phyloP scores from a whole-genome alignment of 2,113 vertebrate genomes.

The Pogona vitticeps region DNA sequence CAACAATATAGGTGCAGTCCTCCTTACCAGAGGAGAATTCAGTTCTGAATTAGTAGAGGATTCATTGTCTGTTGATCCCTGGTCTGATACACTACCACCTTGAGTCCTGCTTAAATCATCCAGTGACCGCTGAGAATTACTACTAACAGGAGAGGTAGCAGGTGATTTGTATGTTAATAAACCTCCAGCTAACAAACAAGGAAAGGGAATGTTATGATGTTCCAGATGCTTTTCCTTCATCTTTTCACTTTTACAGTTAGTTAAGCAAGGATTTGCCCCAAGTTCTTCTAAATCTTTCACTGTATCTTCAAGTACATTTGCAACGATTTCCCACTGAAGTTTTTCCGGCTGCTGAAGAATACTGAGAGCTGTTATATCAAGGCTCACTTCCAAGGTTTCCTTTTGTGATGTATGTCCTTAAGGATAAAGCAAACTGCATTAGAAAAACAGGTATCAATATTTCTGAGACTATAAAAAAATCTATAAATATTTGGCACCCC shows the following conservation, averaged over 20 bases:
- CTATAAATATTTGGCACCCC: not conserved
- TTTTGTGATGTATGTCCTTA: constrained; percentile 93
- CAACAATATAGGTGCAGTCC: constrained; percentile 94
- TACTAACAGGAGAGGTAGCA: constrained; percentile 85
- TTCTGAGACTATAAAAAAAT: not conserved
- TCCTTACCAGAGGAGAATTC: constrained; percentile 87
- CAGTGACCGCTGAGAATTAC: constrained; percentile 84
- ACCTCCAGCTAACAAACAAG: constrained; percentile 94
- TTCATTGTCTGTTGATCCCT: constrained; percentile 95
- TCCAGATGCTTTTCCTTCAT: constrained; percentile 92
- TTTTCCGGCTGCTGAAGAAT: constrained; percentile 98
- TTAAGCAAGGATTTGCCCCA: constrained; percentile 89
- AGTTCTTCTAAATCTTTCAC: constrained; percentile 98
- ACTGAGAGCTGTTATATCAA: constrained; percentile 93
- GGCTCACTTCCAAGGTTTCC: constrained; percentile 93
- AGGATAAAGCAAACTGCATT: constrained; percentile 41
- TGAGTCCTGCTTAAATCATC: constrained; percentile 93
- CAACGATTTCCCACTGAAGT: constrained; percentile 98
- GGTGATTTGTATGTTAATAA: constrained; percentile 94
- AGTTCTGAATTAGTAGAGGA: constrained; percentile 89
- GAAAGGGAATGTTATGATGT: constrained; percentile 99
- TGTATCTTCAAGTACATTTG: constrained; percentile 96
- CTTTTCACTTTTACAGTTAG: constrained; percentile 91
- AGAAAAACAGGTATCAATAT: constrained; percentile 14
- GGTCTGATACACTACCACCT: constrained; percentile 88